Conservation (phyloP, 2,888 invertebrate species). For the Chalcosyrphus nemorum region DNA sequence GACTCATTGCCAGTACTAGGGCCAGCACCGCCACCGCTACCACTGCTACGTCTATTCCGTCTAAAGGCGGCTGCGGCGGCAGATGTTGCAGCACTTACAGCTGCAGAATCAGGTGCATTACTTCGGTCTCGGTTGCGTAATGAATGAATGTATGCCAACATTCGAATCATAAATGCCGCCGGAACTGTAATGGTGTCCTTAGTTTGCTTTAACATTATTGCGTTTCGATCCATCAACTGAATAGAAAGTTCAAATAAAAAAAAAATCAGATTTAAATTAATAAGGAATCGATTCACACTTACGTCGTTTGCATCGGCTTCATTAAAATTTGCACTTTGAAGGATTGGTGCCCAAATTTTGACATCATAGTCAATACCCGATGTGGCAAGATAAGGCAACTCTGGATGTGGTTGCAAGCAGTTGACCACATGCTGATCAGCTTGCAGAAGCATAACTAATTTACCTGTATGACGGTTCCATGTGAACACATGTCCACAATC, state of each 20-base stretch:
- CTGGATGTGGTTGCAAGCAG: constrained; percentile 92
- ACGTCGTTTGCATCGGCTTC: constrained; percentile 84
- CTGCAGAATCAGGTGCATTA: constrained; percentile 15
- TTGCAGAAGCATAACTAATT: constrained; percentile 88
- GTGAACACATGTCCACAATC: constrained; percentile 94
- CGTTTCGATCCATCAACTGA: constrained; percentile 89
- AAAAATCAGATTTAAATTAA: not conserved
- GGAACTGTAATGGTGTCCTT: constrained; percentile 94
- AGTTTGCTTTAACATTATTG: constrained; percentile 92
- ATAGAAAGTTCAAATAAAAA: constrained; percentile 10
- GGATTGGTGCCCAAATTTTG: constrained; percentile 91
- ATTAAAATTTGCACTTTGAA: constrained; percentile 85
- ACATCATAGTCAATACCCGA: constrained; percentile 95
- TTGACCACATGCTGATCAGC: constrained; percentile 93
- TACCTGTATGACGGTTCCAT: constrained; percentile 89
- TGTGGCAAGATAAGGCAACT: constrained; percentile 88
- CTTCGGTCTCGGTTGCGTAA: constrained; percentile 83
- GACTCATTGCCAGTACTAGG: not conserved
- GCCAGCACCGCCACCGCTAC: constrained; percentile 12
- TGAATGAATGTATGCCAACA: constrained; percentile 86
- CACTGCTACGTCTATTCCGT: constrained; percentile 32
- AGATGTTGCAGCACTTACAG: constrained; percentile 16
- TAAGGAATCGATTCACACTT: constrained; percentile 52
- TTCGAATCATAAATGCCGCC: constrained; percentile 92
- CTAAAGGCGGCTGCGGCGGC: constrained; percentile 38